A percentile compares a stretch with the other conserved stretches of the same genome.
Conservation (phyloP, 2,888 invertebrate species). For the Saturnia pavonia region DNA sequence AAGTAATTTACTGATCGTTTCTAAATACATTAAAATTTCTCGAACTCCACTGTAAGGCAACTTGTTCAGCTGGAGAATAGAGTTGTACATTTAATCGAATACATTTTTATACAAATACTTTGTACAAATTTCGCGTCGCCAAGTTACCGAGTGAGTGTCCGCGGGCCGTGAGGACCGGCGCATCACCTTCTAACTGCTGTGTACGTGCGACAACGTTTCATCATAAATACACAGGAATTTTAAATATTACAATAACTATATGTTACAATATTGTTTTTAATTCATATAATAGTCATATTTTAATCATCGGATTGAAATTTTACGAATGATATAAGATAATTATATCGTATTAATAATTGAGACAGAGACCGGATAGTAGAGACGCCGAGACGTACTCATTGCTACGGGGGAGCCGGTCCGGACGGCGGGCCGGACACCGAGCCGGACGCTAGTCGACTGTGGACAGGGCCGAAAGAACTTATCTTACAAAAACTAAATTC, state of each 20-base stretch:
- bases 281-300: not conserved
- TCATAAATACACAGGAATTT: too few species aligned
- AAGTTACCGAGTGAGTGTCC: too few species aligned
- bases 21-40: too few species aligned
- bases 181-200: too few species aligned
- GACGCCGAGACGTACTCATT: not conserved
- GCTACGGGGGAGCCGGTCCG: not conserved
- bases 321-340: not conserved
- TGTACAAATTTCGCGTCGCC: not conserved
- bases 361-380: not conserved
- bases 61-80: too few species aligned
- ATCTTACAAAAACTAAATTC: not conserved
- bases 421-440: too few species aligned
- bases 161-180: too few species aligned
- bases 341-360: not conserved
- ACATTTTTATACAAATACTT: not conserved
- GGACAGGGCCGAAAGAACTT: not conserved
- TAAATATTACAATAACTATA: too few species aligned
- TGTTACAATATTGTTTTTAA: too few species aligned
- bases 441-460: not conserved
- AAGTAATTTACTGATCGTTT: too few species aligned
- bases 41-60: too few species aligned
- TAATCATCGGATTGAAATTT: not conserved
- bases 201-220: too few species aligned
- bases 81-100: not conserved